Percentiles rank a stretch among this genome's conserved stretches.
These are phyloP conservation scores for Syngnathus acus DNA, from an alignment of 2,797 vertebrate genomes.

Conservation along the genomic window DNA sequence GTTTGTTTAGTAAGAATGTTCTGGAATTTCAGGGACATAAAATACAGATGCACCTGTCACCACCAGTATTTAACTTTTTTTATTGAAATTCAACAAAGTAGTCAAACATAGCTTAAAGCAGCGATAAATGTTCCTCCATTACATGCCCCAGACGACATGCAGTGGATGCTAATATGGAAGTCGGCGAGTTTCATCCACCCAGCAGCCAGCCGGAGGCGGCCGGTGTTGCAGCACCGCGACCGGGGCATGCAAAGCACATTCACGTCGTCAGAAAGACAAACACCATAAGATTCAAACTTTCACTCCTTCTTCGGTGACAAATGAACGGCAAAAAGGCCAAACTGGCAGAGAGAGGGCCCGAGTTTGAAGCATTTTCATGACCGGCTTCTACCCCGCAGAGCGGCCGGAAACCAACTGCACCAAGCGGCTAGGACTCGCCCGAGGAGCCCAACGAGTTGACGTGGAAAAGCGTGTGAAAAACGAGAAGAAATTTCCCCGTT, in stretches of 20 bases:
- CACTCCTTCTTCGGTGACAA: neutral
- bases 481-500: neutral
- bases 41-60: neutral
- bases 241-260: neutral
- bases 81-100: neutral
- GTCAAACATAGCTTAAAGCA: neutral
- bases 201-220: neutral
- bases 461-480: neutral
- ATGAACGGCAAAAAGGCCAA: slow-evolving; percentile 4
- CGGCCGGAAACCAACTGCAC: slow-evolving; percentile 1
- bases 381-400: slow-evolving; percentile 1
- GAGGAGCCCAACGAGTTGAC: neutral
- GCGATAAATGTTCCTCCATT: neutral
- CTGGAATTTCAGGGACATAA: neutral
- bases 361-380: neutral
- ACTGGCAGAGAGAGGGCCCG: neutral
- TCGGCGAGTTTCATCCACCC: neutral
- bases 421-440: slow-evolving; percentile 12
- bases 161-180: slow-evolving; percentile 2
- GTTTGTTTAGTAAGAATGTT: neutral
- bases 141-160: neutral
- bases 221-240: neutral
- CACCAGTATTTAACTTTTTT: neutral
- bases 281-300: neutral
- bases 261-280: neutral